Percentiles rank a stretch among this genome's conserved stretches.
Evolutionary conservation across 2,888 invertebrate species (phyloP).

Genomic region (Branchinecta sandiegonensis): DNA sequence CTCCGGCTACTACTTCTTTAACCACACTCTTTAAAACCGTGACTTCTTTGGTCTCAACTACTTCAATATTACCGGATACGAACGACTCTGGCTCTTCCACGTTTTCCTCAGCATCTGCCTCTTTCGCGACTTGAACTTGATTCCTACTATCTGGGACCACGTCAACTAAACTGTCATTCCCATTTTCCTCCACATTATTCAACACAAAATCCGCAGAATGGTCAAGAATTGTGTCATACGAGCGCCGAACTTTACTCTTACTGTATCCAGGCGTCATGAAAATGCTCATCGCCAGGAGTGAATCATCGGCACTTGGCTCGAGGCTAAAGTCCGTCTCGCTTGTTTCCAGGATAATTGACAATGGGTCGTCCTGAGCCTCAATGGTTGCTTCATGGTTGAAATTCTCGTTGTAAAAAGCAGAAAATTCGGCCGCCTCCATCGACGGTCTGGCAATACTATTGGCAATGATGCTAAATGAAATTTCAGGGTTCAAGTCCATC

Average conservation of each 20-base stretch:
- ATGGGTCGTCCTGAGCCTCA: background rate
- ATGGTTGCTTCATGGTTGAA: background rate
- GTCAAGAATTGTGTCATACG: background rate
- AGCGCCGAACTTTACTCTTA: background rate
- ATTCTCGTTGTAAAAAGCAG: background rate
- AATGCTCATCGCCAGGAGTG: background rate
- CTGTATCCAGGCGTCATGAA: background rate
- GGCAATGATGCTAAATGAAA: background rate
- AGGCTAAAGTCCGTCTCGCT: background rate
- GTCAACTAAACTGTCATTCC: background rate
- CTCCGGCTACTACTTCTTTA: background rate
- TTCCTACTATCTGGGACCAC: no score
- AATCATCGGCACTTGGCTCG: background rate
- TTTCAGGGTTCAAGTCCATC: conserved; percentile 8
- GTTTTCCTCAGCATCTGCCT: no score
- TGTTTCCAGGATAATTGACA: background rate
- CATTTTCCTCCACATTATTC: background rate
- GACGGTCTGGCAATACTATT: conserved; percentile 14
- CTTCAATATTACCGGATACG: background rate
- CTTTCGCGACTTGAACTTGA: no score
- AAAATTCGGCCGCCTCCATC: conserved; percentile 12
- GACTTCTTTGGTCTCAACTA: background rate
- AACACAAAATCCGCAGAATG: background rate
- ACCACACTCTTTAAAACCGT: background rate
- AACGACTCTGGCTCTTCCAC: no score